Evolutionary conservation across 2,888 invertebrate species (phyloP), one percentile per base, ranked within the genome.

Genomic region (Aleiodes alternator): DNA sequence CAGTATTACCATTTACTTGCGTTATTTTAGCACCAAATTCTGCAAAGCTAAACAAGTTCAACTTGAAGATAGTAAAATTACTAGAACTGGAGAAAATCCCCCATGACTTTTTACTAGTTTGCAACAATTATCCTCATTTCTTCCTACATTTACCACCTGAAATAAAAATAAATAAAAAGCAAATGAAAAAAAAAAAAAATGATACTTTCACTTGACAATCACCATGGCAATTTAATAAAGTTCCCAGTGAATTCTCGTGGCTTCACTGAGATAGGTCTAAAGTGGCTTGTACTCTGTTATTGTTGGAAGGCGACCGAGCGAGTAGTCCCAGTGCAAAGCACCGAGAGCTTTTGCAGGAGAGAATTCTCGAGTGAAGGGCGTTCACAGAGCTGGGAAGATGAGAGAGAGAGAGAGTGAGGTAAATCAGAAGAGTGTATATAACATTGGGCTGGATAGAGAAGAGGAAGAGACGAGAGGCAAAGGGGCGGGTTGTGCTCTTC

Each of bases 291-390:
- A 34, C 55, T 38, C 72, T 82, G 82, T 83, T 78, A 81, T 84
- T 84, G 83, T 87, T 80, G 82, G 79, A 81, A 85, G 83, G 83
- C 86, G 86, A 83, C 84, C 78, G 79, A 81, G 80, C 77, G 82
- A 80, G 79, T 80, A 72, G 70, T 72, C 76, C 64, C 57, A 73
- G 73, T 73, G 59, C 57, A 48, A 7, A 48, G 23, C 55, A 57
- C 50, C 43, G 43, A 55, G 55, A 64, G 48, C 56, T 12, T 43
- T 43, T 59, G 48, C 50, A 71, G 31, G 38, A 48, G 29, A 61
- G 16, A 61, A 59, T 74, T 69, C 43, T 64, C 56, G 38, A 14
- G 43, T 48, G 75, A 64, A 75, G 75, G 75, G 75, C 75, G 55
- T 75, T 70, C 64, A 56, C 56, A n/a, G 59, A 34, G 29, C 31